A percentile compares a stretch with the other conserved stretches of the same genome.
Evolutionary conservation across 2,113 vertebrate genomes (phyloP).

Genomic region (Trichomycterus rosablanca): DNA sequence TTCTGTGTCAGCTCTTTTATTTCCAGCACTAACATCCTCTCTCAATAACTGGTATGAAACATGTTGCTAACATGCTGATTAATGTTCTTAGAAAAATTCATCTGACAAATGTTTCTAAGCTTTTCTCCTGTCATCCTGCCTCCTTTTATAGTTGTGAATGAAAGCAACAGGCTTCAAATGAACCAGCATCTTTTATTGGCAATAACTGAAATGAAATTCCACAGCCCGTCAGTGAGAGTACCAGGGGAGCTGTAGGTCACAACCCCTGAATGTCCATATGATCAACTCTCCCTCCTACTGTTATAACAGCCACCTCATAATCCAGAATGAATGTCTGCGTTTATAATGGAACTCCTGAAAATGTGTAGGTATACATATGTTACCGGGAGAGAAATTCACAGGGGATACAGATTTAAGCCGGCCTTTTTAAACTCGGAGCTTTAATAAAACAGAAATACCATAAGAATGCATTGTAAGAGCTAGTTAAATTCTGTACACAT

Average conservation of each 20-base stretch:
- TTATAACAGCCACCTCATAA: not conserved
- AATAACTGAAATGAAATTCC: constrained; percentile 48
- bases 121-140: not conserved
- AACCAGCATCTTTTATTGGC: constrained; percentile 60
- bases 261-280: not conserved
- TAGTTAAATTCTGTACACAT: not conserved
- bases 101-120: constrained; percentile 13
- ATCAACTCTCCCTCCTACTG: not conserved
- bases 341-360: not conserved
- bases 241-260: not conserved
- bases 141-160: constrained; percentile 8
- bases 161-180: constrained; percentile 35
- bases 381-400: constrained; percentile 1
- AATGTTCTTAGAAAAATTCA: constrained; percentile 5
- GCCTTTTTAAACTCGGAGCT: not conserved
- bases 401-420: constrained; percentile 6
- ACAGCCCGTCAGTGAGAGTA: constrained; percentile 37
- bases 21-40: constrained; percentile 16
- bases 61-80: not conserved
- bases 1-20: constrained; percentile 21
- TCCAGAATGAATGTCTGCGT: not conserved
- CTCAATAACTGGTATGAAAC: constrained; percentile 17
- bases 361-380: not conserved
- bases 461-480: not conserved
- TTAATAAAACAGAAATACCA: not conserved